Evolutionary conservation across 2,797 vertebrate genomes (phyloP), one percentile per base, ranked within the genome.

Genomic region (Monodelphis domestica): DNA sequence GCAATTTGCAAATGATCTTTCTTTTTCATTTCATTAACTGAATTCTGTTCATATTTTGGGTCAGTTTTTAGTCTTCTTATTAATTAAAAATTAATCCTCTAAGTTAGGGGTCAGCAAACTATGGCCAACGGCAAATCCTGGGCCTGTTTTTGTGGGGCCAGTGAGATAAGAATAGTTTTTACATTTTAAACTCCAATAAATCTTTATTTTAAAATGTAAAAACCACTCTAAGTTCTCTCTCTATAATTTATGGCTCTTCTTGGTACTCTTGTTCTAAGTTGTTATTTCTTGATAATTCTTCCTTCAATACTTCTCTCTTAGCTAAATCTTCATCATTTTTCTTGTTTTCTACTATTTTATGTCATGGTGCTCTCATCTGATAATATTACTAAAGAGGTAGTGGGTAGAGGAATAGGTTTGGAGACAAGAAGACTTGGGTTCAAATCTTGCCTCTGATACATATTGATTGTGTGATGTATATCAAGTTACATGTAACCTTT

Each of bases 31-130:
- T 90, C 26, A 84, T 90, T 38, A 84, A 0, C 51, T 38, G 92
- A 53, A 87, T 2, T 89, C 21, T 30, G 50, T 52, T 90, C 91
- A 88, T 87, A 70, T 88, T 88, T 52, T 88, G 51, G 11, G 30
- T 53, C 51, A 53, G n/a, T 54, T 54, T 91, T 29, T 0, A 1
- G 33, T 63, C 53, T 87, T 63, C 38, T 93, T 57, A 90, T 70
- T 90, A 89, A 50, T 90, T 54, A 90, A 91, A 91, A 90, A 45
- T 88, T 88, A 50, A 91, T 93, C 57, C 84, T 26, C 38, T 24
- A 84, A 84, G 70, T 84, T 24, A 50, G 7, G 70, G 38, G 38
- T 78, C 63, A 78, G 63, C 63, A 78, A 78, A 24, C n/a, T 78
- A 21, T 26, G 38, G 33, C 33, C 87, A 88, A 87, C 29, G 29